Percentiles rank a stretch among this genome's conserved stretches.
phyloP scores from a whole-genome alignment of 1,140 invertebrate genomes.

The Atta cephalotes region DNA sequence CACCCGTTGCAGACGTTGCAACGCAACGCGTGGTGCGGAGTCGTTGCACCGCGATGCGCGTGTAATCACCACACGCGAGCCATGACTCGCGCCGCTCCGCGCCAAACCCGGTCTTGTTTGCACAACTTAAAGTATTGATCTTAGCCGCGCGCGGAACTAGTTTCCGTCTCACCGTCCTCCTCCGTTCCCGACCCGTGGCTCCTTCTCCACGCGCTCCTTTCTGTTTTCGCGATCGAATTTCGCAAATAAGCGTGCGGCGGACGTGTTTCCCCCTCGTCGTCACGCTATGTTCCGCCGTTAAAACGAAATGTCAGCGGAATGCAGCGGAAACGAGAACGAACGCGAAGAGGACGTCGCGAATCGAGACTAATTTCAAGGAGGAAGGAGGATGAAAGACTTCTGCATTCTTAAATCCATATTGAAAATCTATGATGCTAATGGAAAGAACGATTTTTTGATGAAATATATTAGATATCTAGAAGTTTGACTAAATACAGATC shows the following conservation, averaged over 20 bases:
- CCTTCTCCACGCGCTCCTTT: constrained; percentile 10
- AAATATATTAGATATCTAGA: too few species aligned
- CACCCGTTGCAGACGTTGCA: constrained; percentile 3
- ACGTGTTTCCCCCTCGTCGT: too few species aligned
- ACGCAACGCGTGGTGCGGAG: background rate
- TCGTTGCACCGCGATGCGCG: background rate
- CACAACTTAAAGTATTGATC: constrained; percentile 84
- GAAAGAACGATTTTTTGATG: too few species aligned
- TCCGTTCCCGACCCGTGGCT: background rate
- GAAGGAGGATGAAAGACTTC: too few species aligned
- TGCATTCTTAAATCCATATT: too few species aligned
- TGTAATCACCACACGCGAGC: constrained; percentile 65
- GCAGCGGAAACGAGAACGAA: background rate
- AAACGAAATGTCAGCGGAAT: background rate
- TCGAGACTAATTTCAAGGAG: background rate
- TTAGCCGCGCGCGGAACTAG: constrained; percentile 83
- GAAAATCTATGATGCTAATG: too few species aligned
- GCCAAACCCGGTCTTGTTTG: constrained; percentile 73
- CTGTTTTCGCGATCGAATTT: constrained; percentile 49
- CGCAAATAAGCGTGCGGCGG: constrained; percentile 13
- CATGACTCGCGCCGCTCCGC: constrained; percentile 69
- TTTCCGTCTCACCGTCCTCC: constrained; percentile 81
- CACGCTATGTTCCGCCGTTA: too few species aligned
- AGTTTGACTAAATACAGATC: too few species aligned
- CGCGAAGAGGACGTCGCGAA: background rate